These are phyloP conservation scores for Uloborus diversus DNA, from an alignment of 1,140 invertebrate species.

Conservation along the genomic window DNA sequence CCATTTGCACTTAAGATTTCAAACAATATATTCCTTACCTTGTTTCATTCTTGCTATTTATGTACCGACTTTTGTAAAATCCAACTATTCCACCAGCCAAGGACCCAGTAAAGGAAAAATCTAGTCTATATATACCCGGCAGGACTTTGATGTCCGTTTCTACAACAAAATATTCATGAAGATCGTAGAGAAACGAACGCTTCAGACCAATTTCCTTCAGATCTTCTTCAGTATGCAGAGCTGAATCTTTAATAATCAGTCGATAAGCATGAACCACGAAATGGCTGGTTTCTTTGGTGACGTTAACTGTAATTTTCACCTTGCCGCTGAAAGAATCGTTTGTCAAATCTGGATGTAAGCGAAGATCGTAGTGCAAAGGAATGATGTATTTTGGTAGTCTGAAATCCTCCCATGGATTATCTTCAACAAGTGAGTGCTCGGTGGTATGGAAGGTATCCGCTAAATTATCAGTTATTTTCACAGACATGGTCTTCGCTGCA, in stretches of 20 bases:
- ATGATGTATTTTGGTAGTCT: slow-evolving; percentile 74
- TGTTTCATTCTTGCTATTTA: slow-evolving; percentile 69
- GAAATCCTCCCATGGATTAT: slow-evolving; percentile 56
- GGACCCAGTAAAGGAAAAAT: slow-evolving; percentile 73
- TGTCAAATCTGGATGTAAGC: slow-evolving; percentile 76
- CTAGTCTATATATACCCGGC: slow-evolving; percentile 53
- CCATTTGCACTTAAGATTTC: too few relatives aligned
- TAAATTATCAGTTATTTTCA: neutral
- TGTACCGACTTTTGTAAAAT: slow-evolving; percentile 81
- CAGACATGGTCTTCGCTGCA: neutral
- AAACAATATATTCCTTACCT: too few relatives aligned
- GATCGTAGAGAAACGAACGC: slow-evolving; percentile 67
- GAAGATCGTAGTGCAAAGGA: slow-evolving; percentile 79
- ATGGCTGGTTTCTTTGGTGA: slow-evolving; percentile 70
- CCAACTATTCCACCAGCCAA: slow-evolving; percentile 76
- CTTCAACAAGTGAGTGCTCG: neutral
- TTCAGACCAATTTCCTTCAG: slow-evolving; percentile 63
- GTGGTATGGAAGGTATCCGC: neutral
- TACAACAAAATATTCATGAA: slow-evolving; percentile 76
- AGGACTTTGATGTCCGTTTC: slow-evolving; percentile 67
- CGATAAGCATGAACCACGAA: slow-evolving; percentile 75
- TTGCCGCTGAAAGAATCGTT: slow-evolving; percentile 76
- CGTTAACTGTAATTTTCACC: slow-evolving; percentile 76
- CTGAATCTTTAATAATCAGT: neutral
- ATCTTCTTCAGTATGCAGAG: neutral